These are phyloP conservation scores for Sinodicranocentrus sp. DNA, from an alignment of 2,888 invertebrate species.

Conservation along the genomic window DNA sequence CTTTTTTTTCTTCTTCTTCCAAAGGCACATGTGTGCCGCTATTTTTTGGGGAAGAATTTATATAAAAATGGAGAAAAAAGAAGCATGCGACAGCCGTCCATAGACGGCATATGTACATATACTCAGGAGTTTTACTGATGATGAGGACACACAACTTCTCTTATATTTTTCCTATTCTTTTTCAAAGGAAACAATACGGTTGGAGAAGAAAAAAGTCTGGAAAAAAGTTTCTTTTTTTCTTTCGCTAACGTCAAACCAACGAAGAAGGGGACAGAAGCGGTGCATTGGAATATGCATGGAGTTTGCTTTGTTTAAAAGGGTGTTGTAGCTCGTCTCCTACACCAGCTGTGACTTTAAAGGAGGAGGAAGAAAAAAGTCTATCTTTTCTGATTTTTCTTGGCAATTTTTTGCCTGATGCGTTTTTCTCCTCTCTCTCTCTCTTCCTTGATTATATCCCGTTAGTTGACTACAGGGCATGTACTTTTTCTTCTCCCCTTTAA, in stretches of 20 bases:
- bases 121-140: too few relatives aligned
- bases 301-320: slow-evolving; percentile 36
- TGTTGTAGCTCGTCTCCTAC: slow-evolving; percentile 13
- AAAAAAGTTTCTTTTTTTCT: slow-evolving; percentile 6
- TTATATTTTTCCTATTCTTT: neutral
- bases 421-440: slow-evolving; percentile 15
- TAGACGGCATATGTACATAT: too few relatives aligned
- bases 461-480: slow-evolving; percentile 19
- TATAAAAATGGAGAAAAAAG: slow-evolving; percentile 16
- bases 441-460: slow-evolving; percentile 28
- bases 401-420: slow-evolving; percentile 46
- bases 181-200: slow-evolving; percentile 23
- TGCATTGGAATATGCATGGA: slow-evolving; percentile 14
- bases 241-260: neutral
- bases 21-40: slow-evolving; percentile 39
- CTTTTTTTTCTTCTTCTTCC: slow-evolving; percentile 18
- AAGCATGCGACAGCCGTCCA: slow-evolving; percentile 23
- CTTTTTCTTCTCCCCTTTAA: slow-evolving; percentile 33
- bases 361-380: slow-evolving; percentile 55
- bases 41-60: slow-evolving; percentile 19
- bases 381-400: slow-evolving; percentile 60
- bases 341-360: slow-evolving; percentile 50
- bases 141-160: neutral
- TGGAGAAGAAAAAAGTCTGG: slow-evolving; percentile 1
- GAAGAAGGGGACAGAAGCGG: slow-evolving; percentile 10